These are phyloP conservation scores for Myxocyprinus asiaticus DNA, from an alignment of 2,113 vertebrate genomes.

Conservation along the genomic window DNA sequence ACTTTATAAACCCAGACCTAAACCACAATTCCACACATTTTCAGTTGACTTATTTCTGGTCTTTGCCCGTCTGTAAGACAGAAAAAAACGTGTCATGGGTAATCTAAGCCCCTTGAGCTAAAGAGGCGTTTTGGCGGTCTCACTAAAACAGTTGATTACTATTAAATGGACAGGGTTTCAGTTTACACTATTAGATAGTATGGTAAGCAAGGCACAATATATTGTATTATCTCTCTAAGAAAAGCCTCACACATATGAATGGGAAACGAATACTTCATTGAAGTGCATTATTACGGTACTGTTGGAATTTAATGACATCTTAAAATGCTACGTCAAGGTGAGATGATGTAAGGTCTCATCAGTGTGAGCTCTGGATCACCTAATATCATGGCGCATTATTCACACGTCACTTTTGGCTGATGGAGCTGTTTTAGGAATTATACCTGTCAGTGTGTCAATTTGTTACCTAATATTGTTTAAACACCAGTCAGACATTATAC, in stretches of 20 bases:
- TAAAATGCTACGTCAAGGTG: background rate
- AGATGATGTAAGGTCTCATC: slow-evolving; percentile 13
- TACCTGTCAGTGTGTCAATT: background rate
- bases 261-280: slow-evolving; percentile 2
- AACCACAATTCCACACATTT: too few species aligned
- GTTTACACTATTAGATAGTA: background rate
- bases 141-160: slow-evolving; percentile 10
- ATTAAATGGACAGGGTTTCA: background rate
- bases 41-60: background rate
- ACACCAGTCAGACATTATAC: background rate
- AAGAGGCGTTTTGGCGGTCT: slow-evolving; percentile 7
- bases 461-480: background rate
- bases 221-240: slow-evolving; percentile 16
- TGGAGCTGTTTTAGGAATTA: background rate
- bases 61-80: background rate
- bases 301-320: slow-evolving; percentile 9
- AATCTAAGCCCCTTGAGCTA: background rate
- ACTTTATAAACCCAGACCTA: background rate
- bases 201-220: slow-evolving; percentile 8
- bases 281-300: slow-evolving; percentile 7
- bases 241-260: slow-evolving; percentile 13
- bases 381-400: background rate
- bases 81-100: background rate
- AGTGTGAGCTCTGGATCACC: background rate
- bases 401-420: background rate